These are phyloP conservation scores for Galleria mellonella DNA, from an alignment of 1,140 invertebrate species.

Conservation along the genomic window DNA sequence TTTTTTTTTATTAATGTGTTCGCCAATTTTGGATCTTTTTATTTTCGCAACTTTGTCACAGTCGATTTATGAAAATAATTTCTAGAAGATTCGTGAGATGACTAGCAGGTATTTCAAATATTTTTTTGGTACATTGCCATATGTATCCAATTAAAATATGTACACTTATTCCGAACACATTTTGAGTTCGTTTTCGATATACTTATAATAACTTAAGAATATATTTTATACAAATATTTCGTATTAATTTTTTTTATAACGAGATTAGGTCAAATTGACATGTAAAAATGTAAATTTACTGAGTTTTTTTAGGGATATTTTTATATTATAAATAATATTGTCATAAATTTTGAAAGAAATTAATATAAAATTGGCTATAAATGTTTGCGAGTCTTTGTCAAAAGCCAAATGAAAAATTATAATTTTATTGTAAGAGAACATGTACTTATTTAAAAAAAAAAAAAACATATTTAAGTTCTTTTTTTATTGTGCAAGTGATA, in stretches of 20 bases:
- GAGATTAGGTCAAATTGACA: not conserved
- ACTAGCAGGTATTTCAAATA: not conserved
- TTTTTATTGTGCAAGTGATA: slow-evolving; percentile 53
- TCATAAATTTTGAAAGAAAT: not conserved
- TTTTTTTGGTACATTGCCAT: slow-evolving; percentile 21
- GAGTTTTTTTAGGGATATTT: not conserved
- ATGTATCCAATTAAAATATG: slow-evolving; percentile 14
- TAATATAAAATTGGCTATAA: slow-evolving; percentile 10
- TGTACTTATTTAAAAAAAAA: slow-evolving; percentile 14
- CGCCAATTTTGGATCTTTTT: too few species aligned
- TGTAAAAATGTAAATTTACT: slow-evolving; percentile 31
- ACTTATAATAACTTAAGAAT: slow-evolving; percentile 21
- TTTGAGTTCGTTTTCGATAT: slow-evolving; percentile 5
- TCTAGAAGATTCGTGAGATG: too few species aligned
- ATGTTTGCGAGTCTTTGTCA: slow-evolving; percentile 5
- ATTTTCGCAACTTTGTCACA: too few species aligned
- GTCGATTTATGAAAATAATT: too few species aligned
- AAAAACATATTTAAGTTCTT: slow-evolving; percentile 23
- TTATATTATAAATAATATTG: not conserved
- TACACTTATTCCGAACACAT: not conserved
- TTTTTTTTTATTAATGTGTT: too few species aligned
- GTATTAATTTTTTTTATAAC: not conserved
- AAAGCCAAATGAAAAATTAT: not conserved
- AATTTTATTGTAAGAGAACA: slow-evolving; percentile 13
- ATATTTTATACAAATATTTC: slow-evolving; percentile 6